Evolutionary conservation across 2,797 vertebrate genomes (phyloP), one percentile per base, ranked within the genome.

Genomic region (Parauchenoglanis ngamensis): DNA sequence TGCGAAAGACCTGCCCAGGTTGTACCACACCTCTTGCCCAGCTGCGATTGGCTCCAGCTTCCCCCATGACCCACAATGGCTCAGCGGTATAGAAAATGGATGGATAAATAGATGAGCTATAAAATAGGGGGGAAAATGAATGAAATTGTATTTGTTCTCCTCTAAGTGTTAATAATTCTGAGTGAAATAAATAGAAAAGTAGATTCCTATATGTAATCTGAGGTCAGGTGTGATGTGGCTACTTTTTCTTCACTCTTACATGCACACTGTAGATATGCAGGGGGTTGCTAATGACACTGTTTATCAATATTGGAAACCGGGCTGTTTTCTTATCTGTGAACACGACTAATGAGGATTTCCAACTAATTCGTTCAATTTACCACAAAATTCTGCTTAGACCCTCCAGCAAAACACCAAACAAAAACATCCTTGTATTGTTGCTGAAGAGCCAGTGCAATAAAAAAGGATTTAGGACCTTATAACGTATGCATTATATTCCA

Each of bases 291-390:
- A 84, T 85, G 65, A 59, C 54, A 81, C 19, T 59, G 73, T 90
- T 85, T 86, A 84, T 84, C 31, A 67, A 63, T 86, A 87, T 89
- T 83, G 79, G 61, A 68, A 83, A 87, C 85, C 73, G 70, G 80
- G 54, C 25, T 6, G 54, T 87, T 90, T 85, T 86, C 87, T 91
- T 87, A 88, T 90, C 86, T 84, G 44, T 44, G 75, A 87, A 90
- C 85, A 90, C 13, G 25, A 81, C 75, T 89, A 90, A 90, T 90
- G 90, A 89, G 59, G 25, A 86, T 86, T 88, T 88, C 78, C 81
- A 87, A 84, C 85, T 91, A 89, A 91, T 91, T 49, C 46, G 46
- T 49, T 90, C 83, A 90, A 90, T 81, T 84, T 76, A 90, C 80
- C 76, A 85, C 81, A 85, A 83, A 86, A 83, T 89, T 88, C 83